These are phyloP conservation scores for Platalea minor DNA, from an alignment of 2,797 vertebrate genomes.

Conservation along the genomic window DNA sequence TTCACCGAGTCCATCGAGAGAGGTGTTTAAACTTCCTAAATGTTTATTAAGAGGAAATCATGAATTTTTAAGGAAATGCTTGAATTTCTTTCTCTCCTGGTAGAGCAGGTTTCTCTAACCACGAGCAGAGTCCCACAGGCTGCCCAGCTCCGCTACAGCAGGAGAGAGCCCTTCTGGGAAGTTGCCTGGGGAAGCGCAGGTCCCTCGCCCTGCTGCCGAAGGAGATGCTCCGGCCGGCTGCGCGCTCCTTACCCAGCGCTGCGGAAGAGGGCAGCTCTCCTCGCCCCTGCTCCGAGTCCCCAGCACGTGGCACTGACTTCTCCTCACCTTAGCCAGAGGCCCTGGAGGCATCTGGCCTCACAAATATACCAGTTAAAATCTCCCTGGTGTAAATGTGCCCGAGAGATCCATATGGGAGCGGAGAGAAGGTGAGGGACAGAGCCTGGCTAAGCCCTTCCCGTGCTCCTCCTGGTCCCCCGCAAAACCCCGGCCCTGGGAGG, in stretches of 20 bases:
- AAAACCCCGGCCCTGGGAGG: background rate
- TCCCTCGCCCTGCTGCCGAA: background rate
- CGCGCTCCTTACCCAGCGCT: background rate
- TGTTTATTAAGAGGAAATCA: background rate
- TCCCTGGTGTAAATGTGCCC: background rate
- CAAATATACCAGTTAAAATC: background rate
- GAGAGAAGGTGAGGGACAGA: background rate
- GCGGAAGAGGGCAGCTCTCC: background rate
- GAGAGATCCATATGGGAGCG: background rate
- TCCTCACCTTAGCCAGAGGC: background rate
- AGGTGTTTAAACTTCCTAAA: background rate
- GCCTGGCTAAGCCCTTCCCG: background rate
- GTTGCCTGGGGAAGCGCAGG: background rate
- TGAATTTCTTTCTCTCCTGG: background rate
- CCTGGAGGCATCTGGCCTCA: background rate
- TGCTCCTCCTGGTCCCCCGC: background rate
- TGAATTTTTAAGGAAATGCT: background rate
- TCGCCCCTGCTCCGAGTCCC: rapidly evolving
- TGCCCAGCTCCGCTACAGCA: background rate
- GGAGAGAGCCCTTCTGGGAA: background rate
- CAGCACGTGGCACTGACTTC: background rate
- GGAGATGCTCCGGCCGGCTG: background rate
- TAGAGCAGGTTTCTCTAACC: background rate
- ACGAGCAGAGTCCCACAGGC: background rate
- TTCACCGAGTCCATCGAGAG: background rate